Evolutionary conservation across 23 tunicate genomes (phyloP).

Genomic region (Clavelina lepadiformis): DNA sequence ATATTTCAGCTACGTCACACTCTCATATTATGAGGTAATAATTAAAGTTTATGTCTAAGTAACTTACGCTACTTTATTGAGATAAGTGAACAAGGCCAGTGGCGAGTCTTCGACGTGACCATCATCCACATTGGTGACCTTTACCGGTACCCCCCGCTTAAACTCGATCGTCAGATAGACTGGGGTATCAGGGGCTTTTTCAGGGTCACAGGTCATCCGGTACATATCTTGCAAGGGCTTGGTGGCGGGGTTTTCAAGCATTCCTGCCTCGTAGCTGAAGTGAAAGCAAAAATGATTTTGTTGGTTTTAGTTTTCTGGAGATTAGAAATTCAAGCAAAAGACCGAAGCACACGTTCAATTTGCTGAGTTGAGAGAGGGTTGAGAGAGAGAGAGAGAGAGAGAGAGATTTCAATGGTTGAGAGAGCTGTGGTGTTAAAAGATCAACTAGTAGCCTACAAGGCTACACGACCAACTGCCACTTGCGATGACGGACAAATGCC

Average conservation of each 20-base stretch:
- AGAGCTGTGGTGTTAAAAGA: too few relatives aligned
- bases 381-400: too few relatives aligned
- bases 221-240: constrained; percentile 66
- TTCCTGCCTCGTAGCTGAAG: constrained; percentile 84
- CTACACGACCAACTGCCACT: too few relatives aligned
- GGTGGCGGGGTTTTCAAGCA: constrained; percentile 77
- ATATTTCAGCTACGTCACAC: too few relatives aligned
- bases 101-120: constrained; percentile 18
- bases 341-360: too few relatives aligned
- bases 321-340: too few relatives aligned
- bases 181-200: constrained; percentile 72
- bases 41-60: background rate
- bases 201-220: constrained; percentile 71
- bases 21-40: background rate
- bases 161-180: constrained; percentile 49
- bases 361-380: too few relatives aligned
- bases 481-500: too few relatives aligned
- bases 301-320: too few relatives aligned
- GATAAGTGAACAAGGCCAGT: constrained; percentile 52
- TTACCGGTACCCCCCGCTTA: constrained; percentile 62
- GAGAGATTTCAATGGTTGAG: too few relatives aligned
- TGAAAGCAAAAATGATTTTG: too few relatives aligned
- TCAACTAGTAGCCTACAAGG: too few relatives aligned
- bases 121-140: constrained; percentile 40
- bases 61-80: constrained; percentile 82